phyloP scores from a whole-genome alignment of 2,113 vertebrate species.

The Corvus moneduloides region DNA sequence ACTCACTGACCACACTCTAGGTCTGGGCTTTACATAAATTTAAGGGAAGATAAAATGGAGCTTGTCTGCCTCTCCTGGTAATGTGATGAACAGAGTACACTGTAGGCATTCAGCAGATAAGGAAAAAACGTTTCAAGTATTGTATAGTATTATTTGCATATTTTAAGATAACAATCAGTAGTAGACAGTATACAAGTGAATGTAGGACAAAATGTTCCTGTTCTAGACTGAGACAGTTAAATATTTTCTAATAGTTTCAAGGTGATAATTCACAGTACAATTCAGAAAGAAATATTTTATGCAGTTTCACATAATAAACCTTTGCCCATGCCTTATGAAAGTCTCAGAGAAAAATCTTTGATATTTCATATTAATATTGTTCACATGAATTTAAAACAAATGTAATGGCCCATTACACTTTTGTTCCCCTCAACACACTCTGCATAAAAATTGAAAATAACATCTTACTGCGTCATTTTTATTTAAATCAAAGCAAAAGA shows the following conservation, averaged over 20 bases:
- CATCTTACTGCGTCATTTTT: background rate
- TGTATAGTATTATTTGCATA: background rate
- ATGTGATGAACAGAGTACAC: background rate
- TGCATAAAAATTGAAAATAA: background rate
- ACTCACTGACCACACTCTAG: accelerated
- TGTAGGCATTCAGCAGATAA: background rate
- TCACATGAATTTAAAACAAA: background rate
- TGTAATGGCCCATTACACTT: background rate
- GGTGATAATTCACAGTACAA: background rate
- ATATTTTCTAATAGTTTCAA: background rate
- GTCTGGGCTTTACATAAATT: background rate
- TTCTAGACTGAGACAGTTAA: background rate
- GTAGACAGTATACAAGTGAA: background rate
- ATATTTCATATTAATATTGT: background rate
- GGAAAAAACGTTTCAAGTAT: background rate
- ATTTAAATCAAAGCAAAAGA: background rate
- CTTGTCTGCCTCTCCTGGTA: background rate
- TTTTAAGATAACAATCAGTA: background rate
- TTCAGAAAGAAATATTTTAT: background rate
- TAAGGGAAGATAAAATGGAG: background rate
- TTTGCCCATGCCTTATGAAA: background rate
- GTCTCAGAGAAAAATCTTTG: background rate
- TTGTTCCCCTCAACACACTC: background rate
- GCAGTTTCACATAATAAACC: background rate
- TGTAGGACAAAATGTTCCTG: background rate